phyloP scores from a whole-genome alignment of 2,797 vertebrate genomes.

The Triplophysa yarkandensis region DNA sequence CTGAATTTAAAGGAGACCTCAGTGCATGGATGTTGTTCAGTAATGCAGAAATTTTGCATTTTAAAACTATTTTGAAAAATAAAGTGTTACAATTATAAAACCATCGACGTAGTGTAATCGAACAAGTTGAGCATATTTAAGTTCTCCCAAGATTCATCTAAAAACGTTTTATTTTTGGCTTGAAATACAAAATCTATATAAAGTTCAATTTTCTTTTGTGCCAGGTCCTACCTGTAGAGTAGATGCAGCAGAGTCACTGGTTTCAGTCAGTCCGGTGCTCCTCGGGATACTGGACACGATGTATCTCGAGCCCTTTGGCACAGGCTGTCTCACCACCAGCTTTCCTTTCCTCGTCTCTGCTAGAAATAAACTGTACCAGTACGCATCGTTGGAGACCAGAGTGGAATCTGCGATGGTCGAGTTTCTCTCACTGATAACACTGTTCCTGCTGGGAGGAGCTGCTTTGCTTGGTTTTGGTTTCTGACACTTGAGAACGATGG shows the following conservation, averaged over 20 bases:
- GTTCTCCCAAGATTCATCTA: too few species aligned
- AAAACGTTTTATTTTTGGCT: too few species aligned
- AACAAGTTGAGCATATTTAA: too few species aligned
- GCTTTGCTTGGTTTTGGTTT: constrained; percentile 54
- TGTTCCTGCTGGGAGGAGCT: constrained; percentile 58
- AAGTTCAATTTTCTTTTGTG: too few species aligned
- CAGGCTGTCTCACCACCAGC: constrained; percentile 58
- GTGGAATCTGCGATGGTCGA: constrained; percentile 60
- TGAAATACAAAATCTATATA: too few species aligned
- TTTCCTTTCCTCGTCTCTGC: constrained; percentile 62
- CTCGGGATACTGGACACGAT: constrained; percentile 62
- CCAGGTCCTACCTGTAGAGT: constrained; percentile 21
- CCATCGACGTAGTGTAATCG: too few species aligned
- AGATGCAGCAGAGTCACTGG: constrained; percentile 55
- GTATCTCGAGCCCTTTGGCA: constrained; percentile 59
- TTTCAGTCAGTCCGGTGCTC: constrained; percentile 53
- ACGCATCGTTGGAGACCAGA: constrained; percentile 62
- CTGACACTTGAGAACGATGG: constrained; percentile 61
- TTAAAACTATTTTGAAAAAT: too few species aligned
- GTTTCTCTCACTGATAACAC: constrained; percentile 59
- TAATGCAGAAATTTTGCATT: too few species aligned
- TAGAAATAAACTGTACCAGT: constrained; percentile 63
- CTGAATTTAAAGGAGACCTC: too few species aligned
- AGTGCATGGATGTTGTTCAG: too few species aligned
- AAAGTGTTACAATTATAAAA: too few species aligned